These are phyloP conservation scores for Aegithalos caudatus DNA, from an alignment of 2,113 vertebrate species.

Conservation along the genomic window DNA sequence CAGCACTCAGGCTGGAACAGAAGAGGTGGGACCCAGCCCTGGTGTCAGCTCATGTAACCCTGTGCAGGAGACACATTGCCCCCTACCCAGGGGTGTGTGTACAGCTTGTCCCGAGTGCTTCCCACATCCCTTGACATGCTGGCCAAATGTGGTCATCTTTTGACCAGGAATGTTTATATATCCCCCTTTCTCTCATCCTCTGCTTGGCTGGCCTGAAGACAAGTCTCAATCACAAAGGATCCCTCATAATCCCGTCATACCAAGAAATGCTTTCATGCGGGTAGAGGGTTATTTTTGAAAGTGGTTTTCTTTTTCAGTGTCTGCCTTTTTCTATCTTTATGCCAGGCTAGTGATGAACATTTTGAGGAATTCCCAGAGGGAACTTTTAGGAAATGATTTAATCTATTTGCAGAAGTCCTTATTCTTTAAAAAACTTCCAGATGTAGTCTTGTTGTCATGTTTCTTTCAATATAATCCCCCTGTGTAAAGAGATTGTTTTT, in stretches of 20 bases:
- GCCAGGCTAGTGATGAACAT: not conserved
- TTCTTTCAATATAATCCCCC: not conserved
- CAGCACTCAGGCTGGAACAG: not conserved
- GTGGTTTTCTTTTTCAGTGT: not conserved
- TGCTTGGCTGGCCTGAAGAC: not conserved
- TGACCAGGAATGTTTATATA: not conserved
- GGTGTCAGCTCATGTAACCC: not conserved
- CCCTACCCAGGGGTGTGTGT: rapidly evolving
- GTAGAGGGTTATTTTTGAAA: not conserved
- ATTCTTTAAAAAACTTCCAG: not conserved
- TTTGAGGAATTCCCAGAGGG: not conserved
- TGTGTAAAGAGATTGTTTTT: not conserved
- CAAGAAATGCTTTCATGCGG: not conserved
- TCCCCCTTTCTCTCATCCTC: not conserved
- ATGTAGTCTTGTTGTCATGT: not conserved
- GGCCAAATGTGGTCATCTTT: not conserved
- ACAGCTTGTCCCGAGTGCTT: not conserved
- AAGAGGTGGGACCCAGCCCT: not conserved
- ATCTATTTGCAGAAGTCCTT: conserved; percentile 13
- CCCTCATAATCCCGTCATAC: not conserved
- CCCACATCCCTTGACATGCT: not conserved
- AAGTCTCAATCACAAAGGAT: not conserved
- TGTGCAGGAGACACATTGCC: not conserved
- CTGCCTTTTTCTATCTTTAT: not conserved
- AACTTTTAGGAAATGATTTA: conserved; percentile 1